phyloP scores from a whole-genome alignment of 2,113 vertebrate genomes.

The Typhlomys cinereus region DNA sequence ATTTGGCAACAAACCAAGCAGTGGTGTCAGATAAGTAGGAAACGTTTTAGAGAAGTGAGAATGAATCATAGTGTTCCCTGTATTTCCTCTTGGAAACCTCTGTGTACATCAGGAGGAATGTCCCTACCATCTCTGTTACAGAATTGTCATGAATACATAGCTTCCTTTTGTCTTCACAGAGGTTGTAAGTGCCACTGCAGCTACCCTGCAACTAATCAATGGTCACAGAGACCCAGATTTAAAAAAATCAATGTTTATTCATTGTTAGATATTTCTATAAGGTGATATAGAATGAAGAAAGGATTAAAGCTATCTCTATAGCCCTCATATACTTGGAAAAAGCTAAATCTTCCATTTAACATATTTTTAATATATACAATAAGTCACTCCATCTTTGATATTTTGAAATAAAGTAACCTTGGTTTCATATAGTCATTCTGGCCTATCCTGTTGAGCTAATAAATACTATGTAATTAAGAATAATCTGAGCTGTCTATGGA shows the following conservation, averaged over 20 bases:
- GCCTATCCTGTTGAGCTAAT: not conserved
- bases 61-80: not conserved
- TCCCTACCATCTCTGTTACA: not conserved
- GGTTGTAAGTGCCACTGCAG: not conserved
- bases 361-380: not conserved
- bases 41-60: constrained; percentile 1
- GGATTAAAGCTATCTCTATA: not conserved
- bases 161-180: not conserved
- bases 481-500: not conserved
- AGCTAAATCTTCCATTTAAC: not conserved
- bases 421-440: not conserved
- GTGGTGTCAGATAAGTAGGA: not conserved
- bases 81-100: not conserved
- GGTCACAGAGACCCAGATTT: not conserved
- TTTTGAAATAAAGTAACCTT: not conserved
- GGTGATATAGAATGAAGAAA: not conserved
- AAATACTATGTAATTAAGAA: not conserved
- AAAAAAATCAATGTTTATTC: not conserved
- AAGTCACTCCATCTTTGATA: not conserved
- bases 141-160: not conserved
- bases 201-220: not conserved
- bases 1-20: constrained; percentile 21
- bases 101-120: not conserved
- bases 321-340: not conserved
- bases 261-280: not conserved